Conservation (phyloP, 2,113 vertebrate genomes). For the Aythya baeri region DNA sequence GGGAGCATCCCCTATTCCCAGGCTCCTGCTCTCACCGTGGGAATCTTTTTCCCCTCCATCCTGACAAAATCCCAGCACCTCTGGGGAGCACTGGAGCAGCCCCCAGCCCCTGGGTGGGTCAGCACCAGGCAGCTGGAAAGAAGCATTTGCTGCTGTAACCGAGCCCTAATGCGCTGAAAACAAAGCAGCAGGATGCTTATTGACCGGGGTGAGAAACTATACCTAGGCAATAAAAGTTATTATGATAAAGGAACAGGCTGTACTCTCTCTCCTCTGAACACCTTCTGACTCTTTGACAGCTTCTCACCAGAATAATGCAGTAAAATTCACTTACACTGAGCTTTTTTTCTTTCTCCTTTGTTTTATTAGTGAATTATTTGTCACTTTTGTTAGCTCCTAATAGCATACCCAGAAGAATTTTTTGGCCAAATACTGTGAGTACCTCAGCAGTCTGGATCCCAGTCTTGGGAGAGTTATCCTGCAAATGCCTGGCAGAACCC, state of each 20-base stretch:
- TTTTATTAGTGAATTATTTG: neutral
- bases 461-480: neutral
- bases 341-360: neutral
- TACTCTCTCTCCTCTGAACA: conserved; percentile 6
- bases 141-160: neutral
- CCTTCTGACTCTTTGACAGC: conserved; percentile 24
- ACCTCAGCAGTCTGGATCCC: neutral
- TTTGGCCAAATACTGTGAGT: neutral
- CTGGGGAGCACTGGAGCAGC: neutral
- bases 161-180: neutral
- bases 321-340: neutral
- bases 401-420: neutral
- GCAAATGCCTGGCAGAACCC: neutral
- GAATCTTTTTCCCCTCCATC: neutral
- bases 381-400: neutral
- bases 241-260: conserved; percentile 55
- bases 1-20: neutral
- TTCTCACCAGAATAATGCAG: conserved; percentile 3
- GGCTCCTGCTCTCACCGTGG: neutral
- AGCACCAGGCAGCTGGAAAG: neutral
- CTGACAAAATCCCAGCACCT: neutral
- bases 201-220: neutral
- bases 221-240: conserved; percentile 42
- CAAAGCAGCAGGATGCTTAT: conserved; percentile 15
- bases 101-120: rapidly evolving